A percentile compares a stretch with the other conserved stretches of the same genome.
These are phyloP conservation scores for Pteronotus mesoamericanus DNA, from an alignment of 2,797 vertebrate species.

Conservation along the genomic window DNA sequence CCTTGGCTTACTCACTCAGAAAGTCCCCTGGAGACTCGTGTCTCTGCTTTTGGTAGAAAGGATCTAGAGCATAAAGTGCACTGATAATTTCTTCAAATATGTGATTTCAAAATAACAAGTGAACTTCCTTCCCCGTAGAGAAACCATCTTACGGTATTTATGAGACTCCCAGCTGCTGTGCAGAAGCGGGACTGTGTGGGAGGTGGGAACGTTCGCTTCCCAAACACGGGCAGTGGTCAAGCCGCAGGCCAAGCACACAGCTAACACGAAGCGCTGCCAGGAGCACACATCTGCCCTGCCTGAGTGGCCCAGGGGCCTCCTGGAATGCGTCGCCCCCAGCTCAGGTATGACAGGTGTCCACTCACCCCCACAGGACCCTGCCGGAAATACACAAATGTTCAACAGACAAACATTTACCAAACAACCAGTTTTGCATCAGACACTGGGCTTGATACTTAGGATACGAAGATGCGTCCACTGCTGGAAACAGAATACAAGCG, in stretches of 20 bases:
- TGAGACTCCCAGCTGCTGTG: slow-evolving; percentile 16
- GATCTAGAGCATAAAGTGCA: neutral
- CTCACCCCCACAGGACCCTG: neutral
- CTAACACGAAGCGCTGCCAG: neutral
- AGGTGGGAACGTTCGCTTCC: slow-evolving; percentile 4
- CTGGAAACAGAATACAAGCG: neutral
- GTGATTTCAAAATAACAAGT: neutral
- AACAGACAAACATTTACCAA: neutral
- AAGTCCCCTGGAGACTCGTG: neutral
- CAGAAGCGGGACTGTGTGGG: neutral
- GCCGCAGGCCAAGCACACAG: neutral
- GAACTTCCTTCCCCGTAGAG: slow-evolving; percentile 13
- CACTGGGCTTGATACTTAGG: neutral
- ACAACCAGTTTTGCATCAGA: neutral
- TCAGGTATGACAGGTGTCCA: neutral
- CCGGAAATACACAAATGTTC: neutral
- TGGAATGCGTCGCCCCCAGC: neutral
- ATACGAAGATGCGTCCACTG: neutral
- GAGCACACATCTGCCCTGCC: neutral
- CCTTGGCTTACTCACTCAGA: neutral
- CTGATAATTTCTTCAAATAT: neutral
- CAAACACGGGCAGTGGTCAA: neutral
- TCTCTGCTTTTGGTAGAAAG: neutral
- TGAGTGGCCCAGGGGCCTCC: neutral
- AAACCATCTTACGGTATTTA: slow-evolving; percentile 27